A percentile compares a stretch with the other conserved stretches of the same genome.
These are phyloP conservation scores for Aramus guarauna DNA, from an alignment of 2,113 vertebrate genomes.

Conservation along the genomic window DNA sequence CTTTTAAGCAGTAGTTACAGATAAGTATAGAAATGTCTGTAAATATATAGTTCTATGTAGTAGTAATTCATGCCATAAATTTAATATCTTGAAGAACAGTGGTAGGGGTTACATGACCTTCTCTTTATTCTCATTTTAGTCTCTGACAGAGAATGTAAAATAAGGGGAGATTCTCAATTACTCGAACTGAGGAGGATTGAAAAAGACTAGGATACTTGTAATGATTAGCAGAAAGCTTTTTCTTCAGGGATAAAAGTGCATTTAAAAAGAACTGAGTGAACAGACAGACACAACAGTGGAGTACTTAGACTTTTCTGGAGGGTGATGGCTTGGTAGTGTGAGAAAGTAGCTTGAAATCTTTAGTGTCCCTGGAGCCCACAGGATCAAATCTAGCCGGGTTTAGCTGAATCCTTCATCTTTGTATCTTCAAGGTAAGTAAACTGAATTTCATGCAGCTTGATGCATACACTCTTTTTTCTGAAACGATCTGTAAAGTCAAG, in stretches of 20 bases:
- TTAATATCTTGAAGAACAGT: background rate
- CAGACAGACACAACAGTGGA: background rate
- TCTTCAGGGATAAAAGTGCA: background rate
- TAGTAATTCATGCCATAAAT: background rate
- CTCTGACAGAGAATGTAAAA: background rate
- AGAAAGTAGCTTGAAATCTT: background rate
- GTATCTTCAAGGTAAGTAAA: background rate
- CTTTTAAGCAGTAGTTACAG: background rate
- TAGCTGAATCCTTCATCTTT: background rate
- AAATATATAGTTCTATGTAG: background rate
- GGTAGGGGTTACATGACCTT: background rate
- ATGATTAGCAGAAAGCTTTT: background rate
- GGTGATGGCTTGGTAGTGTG: background rate
- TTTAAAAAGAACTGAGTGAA: background rate
- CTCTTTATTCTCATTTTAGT: background rate
- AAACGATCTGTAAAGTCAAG: background rate
- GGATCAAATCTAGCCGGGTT: background rate
- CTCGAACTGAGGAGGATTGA: background rate
- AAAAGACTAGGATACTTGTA: background rate
- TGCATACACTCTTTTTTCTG: rapidly evolving
- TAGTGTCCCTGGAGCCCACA: background rate
- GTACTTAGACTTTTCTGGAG: background rate
- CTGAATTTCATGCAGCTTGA: background rate
- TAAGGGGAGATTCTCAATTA: background rate
- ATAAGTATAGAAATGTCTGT: background rate